Evolutionary conservation across 2,113 vertebrate genomes (phyloP).

Genomic region (Uropsilus gracilis): DNA sequence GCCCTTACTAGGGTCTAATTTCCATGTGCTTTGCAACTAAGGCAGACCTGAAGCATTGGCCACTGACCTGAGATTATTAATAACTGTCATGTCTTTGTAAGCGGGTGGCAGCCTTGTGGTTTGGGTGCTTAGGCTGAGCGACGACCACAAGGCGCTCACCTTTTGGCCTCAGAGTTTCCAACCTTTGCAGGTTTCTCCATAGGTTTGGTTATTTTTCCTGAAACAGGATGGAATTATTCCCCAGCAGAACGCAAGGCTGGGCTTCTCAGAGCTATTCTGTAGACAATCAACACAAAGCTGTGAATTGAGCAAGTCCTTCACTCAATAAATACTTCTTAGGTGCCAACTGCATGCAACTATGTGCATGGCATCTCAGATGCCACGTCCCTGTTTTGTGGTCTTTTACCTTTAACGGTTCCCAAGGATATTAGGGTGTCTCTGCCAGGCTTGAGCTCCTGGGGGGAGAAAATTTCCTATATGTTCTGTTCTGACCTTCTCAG

Average conservation of each 20-base stretch:
- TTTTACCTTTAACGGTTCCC: neutral
- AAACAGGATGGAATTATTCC: slow-evolving; percentile 38
- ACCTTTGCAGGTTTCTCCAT: neutral
- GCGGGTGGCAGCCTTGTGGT: neutral
- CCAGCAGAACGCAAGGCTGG: neutral
- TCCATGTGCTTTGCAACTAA: neutral
- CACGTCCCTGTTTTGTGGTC: neutral
- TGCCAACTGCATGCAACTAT: neutral
- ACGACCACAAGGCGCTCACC: neutral
- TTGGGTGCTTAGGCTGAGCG: neutral
- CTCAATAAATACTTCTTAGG: neutral
- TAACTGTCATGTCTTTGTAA: neutral
- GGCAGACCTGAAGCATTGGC: neutral
- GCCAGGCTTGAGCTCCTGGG: neutral
- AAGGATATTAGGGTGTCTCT: neutral
- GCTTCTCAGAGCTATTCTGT: neutral
- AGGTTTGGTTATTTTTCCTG: slow-evolving; percentile 18
- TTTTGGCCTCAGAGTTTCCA: neutral
- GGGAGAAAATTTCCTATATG: neutral
- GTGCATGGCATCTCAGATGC: no score
- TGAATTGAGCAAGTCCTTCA: neutral
- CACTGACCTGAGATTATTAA: neutral
- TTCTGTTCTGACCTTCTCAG: neutral
- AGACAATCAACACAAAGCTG: neutral
- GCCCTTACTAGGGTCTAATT: neutral